phyloP scores from a whole-genome alignment of 2,888 invertebrate genomes.

The Melipona bicolor region DNA sequence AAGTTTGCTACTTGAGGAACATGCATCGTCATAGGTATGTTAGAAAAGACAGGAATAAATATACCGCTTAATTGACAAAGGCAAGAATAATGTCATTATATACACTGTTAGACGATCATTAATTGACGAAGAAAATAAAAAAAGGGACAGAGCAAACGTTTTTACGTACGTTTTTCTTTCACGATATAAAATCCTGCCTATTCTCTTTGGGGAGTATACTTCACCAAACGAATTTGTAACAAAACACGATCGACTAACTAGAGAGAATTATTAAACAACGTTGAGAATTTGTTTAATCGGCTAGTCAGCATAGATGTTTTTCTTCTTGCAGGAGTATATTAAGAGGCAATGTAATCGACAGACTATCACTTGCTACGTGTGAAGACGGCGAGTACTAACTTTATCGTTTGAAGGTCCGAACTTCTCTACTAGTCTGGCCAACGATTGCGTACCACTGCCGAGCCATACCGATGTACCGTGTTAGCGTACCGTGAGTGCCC shows the following conservation, averaged over 20 bases:
- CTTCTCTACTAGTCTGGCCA: conserved; percentile 55
- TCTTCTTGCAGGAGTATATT: conserved; percentile 51
- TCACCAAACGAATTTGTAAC: conserved; percentile 57
- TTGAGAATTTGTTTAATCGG: conserved; percentile 37
- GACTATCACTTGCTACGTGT: conserved; percentile 22
- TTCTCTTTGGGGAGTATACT: neutral
- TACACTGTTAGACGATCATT: conserved; percentile 33
- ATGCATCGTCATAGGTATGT: conserved; percentile 48
- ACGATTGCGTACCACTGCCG: conserved; percentile 55
- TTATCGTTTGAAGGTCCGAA: conserved; percentile 50
- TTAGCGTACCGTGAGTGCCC: conserved; percentile 56
- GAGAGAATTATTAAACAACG: neutral
- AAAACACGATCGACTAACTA: conserved; percentile 33
- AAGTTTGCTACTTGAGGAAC: conserved; percentile 45
- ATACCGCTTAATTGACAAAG: conserved; percentile 40
- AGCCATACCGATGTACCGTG: conserved; percentile 57
- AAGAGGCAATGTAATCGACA: conserved; percentile 32
- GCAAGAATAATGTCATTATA: conserved; percentile 30
- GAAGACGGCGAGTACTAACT: conserved; percentile 35
- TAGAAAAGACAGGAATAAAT: conserved; percentile 39
- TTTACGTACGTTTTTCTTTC: neutral
- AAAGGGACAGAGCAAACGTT: conserved; percentile 5
- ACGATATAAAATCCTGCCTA: conserved; percentile 7
- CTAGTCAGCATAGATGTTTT: conserved; percentile 43
- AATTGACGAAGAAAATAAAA: conserved; percentile 22